A percentile compares a stretch with the other conserved stretches of the same genome.
Evolutionary conservation across 1,140 invertebrate species (phyloP).

Genomic region (Lasioglossum baleicum): DNA sequence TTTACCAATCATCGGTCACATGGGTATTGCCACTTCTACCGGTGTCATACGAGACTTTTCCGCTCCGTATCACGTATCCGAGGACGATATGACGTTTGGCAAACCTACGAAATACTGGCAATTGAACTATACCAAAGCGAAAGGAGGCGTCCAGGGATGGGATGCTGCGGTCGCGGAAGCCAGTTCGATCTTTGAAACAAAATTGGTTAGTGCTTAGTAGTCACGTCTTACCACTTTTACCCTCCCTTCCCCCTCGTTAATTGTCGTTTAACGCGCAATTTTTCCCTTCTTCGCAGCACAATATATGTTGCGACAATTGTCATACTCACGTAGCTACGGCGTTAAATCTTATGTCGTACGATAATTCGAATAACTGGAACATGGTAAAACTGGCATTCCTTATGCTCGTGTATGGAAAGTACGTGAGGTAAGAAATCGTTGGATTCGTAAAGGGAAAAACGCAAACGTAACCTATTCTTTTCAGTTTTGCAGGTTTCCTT

Average conservation of each 20-base stretch:
- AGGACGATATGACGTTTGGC: slow-evolving; percentile 99
- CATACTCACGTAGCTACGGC: slow-evolving; percentile 98
- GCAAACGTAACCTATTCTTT: slow-evolving; percentile 68
- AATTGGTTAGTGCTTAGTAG: slow-evolving; percentile 90
- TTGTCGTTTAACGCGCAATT: background rate
- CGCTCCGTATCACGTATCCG: slow-evolving; percentile 96
- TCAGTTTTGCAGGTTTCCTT: slow-evolving; percentile 86
- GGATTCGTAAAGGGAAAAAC: too few relatives aligned
- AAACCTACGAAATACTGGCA: slow-evolving; percentile 94
- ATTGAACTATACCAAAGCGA: slow-evolving; percentile 86
- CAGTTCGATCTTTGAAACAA: slow-evolving; percentile 94
- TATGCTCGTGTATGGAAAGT: slow-evolving; percentile 90
- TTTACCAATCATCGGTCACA: slow-evolving; percentile 98
- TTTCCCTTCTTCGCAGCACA: slow-evolving; percentile 85
- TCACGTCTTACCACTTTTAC: too few relatives aligned
- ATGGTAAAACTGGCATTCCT: slow-evolving; percentile 94
- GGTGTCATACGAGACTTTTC: slow-evolving; percentile 99
- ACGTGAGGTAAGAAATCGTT: slow-evolving; percentile 85
- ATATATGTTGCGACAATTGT: slow-evolving; percentile 98
- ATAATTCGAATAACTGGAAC: slow-evolving; percentile 90
- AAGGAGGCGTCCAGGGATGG: slow-evolving; percentile 89
- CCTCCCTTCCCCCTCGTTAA: too few relatives aligned
- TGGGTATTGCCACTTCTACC: slow-evolving; percentile 96
- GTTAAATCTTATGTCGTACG: slow-evolving; percentile 94
- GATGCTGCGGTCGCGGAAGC: slow-evolving; percentile 93